A percentile compares a stretch with the other conserved stretches of the same genome.
These are phyloP conservation scores for Pterocles gutturalis DNA, from an alignment of 2,113 vertebrate species.

Conservation along the genomic window DNA sequence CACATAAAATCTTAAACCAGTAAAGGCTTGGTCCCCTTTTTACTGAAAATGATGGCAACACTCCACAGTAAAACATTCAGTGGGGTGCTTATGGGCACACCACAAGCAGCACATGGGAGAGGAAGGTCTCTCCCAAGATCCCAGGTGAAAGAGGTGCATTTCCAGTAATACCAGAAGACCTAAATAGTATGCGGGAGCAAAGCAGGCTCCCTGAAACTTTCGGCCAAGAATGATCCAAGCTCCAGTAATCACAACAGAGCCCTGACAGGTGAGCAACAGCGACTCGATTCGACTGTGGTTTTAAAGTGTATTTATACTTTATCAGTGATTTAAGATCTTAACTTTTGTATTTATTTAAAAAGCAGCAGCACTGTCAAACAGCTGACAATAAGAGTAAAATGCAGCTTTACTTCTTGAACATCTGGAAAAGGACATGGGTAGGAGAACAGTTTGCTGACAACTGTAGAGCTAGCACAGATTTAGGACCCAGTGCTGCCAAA, in stretches of 20 bases:
- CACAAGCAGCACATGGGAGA: not conserved
- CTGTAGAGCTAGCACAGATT: constrained; percentile 43
- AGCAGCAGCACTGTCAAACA: constrained; percentile 38
- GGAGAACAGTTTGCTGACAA: constrained; percentile 50
- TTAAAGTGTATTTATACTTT: constrained; percentile 15
- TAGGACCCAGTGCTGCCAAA: not conserved
- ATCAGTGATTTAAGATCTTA: constrained; percentile 12
- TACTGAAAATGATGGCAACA: not conserved
- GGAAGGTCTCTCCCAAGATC: not conserved
- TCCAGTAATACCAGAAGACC: not conserved
- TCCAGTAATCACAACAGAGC: not conserved
- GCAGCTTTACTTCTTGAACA: constrained; percentile 36
- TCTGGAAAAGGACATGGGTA: constrained; percentile 26
- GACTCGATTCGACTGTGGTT: not conserved
- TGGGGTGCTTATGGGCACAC: not conserved
- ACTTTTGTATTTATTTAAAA: constrained; percentile 50
- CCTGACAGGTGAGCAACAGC: not conserved
- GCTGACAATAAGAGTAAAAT: constrained; percentile 13
- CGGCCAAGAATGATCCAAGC: not conserved
- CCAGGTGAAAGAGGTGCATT: not conserved
- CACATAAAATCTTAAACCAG: not conserved
- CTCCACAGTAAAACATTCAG: not conserved
- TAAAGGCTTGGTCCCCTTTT: not conserved
- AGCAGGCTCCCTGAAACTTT: not conserved
- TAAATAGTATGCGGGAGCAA: not conserved